These are phyloP conservation scores for Siderastrea siderea DNA, from an alignment of 92 coral and sea anemone genomes.

Conservation along the genomic window DNA sequence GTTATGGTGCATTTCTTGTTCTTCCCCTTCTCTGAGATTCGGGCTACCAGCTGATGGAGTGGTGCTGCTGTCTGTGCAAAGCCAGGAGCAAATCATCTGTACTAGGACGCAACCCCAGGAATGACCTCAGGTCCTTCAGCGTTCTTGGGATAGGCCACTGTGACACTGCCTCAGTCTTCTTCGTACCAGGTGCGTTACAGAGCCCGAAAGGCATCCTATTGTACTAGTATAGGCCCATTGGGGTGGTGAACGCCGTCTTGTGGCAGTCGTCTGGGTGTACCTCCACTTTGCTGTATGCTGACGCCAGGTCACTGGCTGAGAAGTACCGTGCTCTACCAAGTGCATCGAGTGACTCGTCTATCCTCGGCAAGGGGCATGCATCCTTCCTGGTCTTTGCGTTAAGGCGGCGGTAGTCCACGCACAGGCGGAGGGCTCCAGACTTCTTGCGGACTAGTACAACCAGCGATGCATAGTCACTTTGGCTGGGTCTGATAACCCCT, in stretches of 20 bases:
- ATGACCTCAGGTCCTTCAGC: slow-evolving; percentile 60
- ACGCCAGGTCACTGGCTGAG: background rate
- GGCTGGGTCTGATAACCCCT: slow-evolving; percentile 10
- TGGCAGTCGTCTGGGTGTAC: no score
- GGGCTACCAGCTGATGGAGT: slow-evolving; percentile 50
- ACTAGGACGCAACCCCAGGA: slow-evolving; percentile 61
- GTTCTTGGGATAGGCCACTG: slow-evolving; percentile 57
- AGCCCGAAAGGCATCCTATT: slow-evolving; percentile 66
- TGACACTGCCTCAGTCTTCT: slow-evolving; percentile 59
- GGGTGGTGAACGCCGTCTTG: no score
- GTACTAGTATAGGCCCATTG: no score
- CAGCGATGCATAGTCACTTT: slow-evolving; percentile 63
- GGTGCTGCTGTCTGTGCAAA: slow-evolving; percentile 66
- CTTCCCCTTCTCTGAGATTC: slow-evolving; percentile 47
- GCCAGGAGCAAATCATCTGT: slow-evolving; percentile 60
- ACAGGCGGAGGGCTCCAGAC: no score
- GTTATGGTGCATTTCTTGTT: slow-evolving; percentile 35
- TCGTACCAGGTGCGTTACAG: slow-evolving; percentile 57
- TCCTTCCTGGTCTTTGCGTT: no score
- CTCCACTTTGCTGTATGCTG: no score
- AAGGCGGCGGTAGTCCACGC: no score
- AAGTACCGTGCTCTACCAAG: slow-evolving; percentile 56
- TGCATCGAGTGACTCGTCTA: background rate
- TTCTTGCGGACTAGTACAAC: slow-evolving; percentile 59
- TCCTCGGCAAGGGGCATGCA: no score